Evolutionary conservation across 2,113 vertebrate species (phyloP).

Genomic region (Saccopteryx bilineata): DNA sequence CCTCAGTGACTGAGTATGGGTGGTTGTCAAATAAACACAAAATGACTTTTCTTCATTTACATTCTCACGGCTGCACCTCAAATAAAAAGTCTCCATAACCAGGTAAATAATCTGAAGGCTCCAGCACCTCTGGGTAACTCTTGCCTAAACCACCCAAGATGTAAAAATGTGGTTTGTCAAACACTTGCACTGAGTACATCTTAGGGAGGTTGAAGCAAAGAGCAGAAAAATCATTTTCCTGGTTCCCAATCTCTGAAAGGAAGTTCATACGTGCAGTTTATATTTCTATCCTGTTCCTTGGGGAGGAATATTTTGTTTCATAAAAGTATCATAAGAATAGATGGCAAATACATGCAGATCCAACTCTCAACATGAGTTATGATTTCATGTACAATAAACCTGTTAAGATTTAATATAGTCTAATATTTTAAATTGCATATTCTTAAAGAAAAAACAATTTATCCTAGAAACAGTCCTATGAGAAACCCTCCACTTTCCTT

Average conservation of each 20-base stretch:
- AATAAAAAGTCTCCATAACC: conserved; percentile 22
- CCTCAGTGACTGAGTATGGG: neutral
- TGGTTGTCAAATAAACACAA: conserved; percentile 17
- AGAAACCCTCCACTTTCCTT: neutral
- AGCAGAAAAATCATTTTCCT: neutral
- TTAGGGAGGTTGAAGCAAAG: neutral
- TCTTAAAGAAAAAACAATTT: neutral
- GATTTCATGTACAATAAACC: neutral
- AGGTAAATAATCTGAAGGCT: neutral
- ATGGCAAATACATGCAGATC: neutral
- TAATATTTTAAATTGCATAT: neutral
- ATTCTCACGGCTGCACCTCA: conserved; percentile 25
- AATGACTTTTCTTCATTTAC: neutral
- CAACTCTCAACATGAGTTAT: neutral
- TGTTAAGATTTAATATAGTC: neutral
- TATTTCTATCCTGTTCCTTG: neutral
- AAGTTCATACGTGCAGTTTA: neutral
- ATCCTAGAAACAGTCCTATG: neutral
- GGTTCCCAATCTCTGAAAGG: neutral
- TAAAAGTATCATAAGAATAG: neutral
- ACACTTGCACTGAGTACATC: neutral
- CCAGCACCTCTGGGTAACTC: neutral
- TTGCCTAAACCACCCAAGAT: conserved; percentile 2
- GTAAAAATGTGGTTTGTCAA: conserved; percentile 15
- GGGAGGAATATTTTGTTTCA: neutral